Conservation (phyloP, 2,888 invertebrate species). For the Oithona nana region DNA sequence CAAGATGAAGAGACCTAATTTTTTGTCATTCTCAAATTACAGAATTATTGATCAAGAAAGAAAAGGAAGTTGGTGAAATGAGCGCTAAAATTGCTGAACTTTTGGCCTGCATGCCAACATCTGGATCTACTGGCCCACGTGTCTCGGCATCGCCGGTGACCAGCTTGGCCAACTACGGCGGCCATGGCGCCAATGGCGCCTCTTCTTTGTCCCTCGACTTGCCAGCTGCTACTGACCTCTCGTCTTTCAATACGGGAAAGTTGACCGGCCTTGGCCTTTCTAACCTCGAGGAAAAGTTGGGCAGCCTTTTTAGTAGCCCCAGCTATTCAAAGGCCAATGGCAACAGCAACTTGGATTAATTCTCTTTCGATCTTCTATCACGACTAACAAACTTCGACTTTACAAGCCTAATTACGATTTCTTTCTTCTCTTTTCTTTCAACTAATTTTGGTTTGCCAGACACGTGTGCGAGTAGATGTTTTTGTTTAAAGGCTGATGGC, state of each 20-base stretch:
- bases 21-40: slow-evolving; percentile 22
- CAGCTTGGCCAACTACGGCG: neutral
- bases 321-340: neutral
- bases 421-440: too few relatives aligned
- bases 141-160: neutral
- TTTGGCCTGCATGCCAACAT: slow-evolving; percentile 63
- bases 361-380: neutral
- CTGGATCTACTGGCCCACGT: neutral
- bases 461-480: too few relatives aligned
- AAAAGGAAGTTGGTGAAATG: slow-evolving; percentile 74
- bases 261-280: slow-evolving; percentile 7
- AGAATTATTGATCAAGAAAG: slow-evolving; percentile 64
- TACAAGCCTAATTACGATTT: too few relatives aligned
- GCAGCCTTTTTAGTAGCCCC: too few relatives aligned
- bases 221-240: slow-evolving; percentile 12
- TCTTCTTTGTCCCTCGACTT: slow-evolving; percentile 11
- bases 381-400: too few relatives aligned
- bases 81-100: slow-evolving; percentile 80
- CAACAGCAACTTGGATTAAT: neutral
- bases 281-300: slow-evolving; percentile 15
- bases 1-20: neutral
- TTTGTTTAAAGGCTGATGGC: too few relatives aligned
- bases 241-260: slow-evolving; percentile 10
- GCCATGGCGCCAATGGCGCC: neutral
- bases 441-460: too few relatives aligned